These are phyloP conservation scores for Heliconius hewitsoni DNA, from an alignment of 1,140 invertebrate genomes.

Conservation along the genomic window DNA sequence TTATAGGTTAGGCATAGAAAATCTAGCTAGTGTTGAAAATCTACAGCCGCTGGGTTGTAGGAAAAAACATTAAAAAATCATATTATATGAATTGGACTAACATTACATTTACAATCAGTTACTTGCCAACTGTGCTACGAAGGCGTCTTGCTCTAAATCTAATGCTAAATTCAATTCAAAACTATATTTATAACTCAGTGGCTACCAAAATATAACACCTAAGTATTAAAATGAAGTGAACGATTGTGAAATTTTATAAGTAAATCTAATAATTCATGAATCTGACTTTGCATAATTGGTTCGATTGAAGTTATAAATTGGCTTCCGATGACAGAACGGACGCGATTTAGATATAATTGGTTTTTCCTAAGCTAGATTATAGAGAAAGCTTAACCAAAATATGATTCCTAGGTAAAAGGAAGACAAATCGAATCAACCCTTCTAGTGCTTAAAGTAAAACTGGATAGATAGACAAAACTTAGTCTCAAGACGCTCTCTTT, in stretches of 20 bases:
- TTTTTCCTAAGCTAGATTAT: conserved; percentile 10
- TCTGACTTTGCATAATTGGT: background rate
- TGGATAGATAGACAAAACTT: too few relatives aligned
- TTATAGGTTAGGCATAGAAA: background rate
- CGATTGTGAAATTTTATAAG: background rate
- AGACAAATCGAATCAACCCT: background rate
- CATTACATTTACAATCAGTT: background rate
- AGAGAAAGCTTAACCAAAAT: background rate
- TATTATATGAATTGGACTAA: background rate
- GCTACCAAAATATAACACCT: background rate
- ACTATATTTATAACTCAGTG: background rate
- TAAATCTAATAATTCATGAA: background rate
- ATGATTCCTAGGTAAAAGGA: background rate
- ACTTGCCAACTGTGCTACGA: background rate
- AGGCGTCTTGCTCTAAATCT: background rate
- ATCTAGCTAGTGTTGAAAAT: too few relatives aligned
- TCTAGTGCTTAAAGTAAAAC: background rate
- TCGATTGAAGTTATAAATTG: background rate
- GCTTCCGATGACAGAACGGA: background rate
- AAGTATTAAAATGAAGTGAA: background rate
- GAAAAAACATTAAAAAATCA: too few relatives aligned
- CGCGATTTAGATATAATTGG: background rate
- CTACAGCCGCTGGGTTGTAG: background rate
- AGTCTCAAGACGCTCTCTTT: background rate
- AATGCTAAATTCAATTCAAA: background rate